phyloP scores from a whole-genome alignment of 2,113 vertebrate genomes.

The Euleptes europaea region DNA sequence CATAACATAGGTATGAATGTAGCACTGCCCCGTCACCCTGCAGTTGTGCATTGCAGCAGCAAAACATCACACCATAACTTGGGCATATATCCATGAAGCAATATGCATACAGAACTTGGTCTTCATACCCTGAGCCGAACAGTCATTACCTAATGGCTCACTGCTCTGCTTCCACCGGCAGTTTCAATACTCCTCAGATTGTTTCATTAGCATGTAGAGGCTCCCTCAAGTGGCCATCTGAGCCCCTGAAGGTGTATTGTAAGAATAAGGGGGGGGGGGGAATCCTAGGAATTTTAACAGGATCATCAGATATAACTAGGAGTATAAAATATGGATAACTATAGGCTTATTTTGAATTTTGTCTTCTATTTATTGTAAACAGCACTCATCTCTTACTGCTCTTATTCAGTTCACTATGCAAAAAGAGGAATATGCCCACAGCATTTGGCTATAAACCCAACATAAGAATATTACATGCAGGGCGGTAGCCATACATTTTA shows the following conservation, averaged over 20 bases:
- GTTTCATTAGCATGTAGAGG: background rate
- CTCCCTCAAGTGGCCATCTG: slow-evolving; percentile 8
- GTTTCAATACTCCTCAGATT: background rate
- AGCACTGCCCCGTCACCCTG: background rate
- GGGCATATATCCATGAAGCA: background rate
- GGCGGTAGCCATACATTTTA: too few relatives aligned
- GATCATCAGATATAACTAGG: background rate
- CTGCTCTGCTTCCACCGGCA: background rate
- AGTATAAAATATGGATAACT: background rate
- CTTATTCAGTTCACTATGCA: background rate
- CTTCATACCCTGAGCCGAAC: background rate
- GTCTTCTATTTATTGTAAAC: background rate
- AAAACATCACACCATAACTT: background rate
- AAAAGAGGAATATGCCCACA: background rate
- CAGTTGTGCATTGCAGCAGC: background rate
- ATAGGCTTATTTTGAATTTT: background rate
- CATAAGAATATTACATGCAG: background rate
- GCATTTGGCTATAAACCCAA: background rate
- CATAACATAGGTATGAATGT: background rate
- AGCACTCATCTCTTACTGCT: background rate
- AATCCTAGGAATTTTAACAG: background rate
- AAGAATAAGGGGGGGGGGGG: too few relatives aligned
- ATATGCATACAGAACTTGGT: background rate
- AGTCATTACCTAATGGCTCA: background rate
- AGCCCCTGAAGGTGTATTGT: background rate